A percentile compares a stretch with the other conserved stretches of the same genome.
These are phyloP conservation scores for Heliocidaris erythrogramma DNA, from an alignment of 35 echinoderm and acorn worm species.

Conservation along the genomic window DNA sequence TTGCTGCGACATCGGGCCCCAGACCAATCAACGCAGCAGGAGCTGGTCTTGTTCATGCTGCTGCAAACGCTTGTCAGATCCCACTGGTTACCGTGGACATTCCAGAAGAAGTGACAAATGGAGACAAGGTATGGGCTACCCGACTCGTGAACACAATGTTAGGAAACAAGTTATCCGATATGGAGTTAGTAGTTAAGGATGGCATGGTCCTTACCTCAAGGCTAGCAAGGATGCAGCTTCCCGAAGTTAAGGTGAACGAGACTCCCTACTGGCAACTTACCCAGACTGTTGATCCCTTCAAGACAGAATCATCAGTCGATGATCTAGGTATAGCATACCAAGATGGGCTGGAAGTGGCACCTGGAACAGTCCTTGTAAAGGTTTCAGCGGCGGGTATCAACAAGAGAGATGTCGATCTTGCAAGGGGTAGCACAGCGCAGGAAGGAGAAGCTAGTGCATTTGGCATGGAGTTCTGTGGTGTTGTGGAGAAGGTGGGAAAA, in stretches of 20 bases:
- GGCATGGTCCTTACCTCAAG: conserved; percentile 46
- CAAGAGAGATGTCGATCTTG: conserved; percentile 59
- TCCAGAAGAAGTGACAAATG: conserved; percentile 52
- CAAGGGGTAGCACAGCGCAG: conserved; percentile 39
- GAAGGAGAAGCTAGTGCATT: not conserved
- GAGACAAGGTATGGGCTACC: conserved; percentile 15
- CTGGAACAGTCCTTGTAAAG: conserved; percentile 57
- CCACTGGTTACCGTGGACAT: conserved; percentile 61
- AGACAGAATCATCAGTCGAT: conserved; percentile 41
- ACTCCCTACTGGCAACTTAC: conserved; percentile 69
- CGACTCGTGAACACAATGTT: conserved; percentile 42
- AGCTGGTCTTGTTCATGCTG: conserved; percentile 63
- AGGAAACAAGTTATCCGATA: conserved; percentile 48
- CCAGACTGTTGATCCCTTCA: conserved; percentile 19
- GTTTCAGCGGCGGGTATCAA: conserved; percentile 63
- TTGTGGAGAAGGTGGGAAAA: conserved; percentile 64
- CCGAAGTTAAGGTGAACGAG: not conserved
- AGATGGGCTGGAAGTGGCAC: conserved; percentile 41
- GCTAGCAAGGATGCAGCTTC: conserved; percentile 36
- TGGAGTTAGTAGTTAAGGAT: conserved; percentile 49
- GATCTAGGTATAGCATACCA: conserved; percentile 47
- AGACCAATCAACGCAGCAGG: conserved; percentile 23
- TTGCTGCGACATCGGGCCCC: conserved; percentile 15
- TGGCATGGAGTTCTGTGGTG: conserved; percentile 65
- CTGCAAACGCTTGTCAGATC: conserved; percentile 65